Conservation (phyloP, 2,113 vertebrate species). For the Agapornis roseicollis region DNA sequence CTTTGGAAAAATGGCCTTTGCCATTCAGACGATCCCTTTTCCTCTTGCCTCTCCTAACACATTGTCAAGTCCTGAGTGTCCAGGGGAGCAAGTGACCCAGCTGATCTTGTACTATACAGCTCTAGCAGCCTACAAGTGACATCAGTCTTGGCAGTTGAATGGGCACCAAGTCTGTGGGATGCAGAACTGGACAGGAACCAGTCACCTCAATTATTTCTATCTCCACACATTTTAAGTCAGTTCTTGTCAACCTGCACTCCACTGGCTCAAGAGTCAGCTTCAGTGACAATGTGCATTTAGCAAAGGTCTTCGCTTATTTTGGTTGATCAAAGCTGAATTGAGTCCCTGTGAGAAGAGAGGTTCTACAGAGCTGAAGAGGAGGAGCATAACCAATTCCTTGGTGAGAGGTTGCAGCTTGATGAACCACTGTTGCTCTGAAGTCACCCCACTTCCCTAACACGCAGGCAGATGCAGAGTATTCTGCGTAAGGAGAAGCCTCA, state of each 20-base stretch:
- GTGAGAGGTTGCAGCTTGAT: not conserved
- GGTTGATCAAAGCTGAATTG: not conserved
- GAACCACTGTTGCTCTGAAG: not conserved
- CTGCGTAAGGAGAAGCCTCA: not conserved
- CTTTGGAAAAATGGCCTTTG: not conserved
- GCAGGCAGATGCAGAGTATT: accelerated
- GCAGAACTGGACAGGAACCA: not conserved
- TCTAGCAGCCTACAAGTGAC: not conserved
- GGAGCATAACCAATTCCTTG: not conserved
- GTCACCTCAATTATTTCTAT: not conserved
- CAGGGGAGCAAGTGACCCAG: not conserved
- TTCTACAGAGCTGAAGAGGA: not conserved
- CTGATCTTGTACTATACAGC: accelerated
- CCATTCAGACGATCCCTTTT: not conserved
- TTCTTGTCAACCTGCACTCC: not conserved
- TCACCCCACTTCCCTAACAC: not conserved
- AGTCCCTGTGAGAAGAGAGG: not conserved
- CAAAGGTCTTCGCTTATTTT: not conserved
- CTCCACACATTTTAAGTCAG: not conserved
- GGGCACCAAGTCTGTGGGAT: accelerated
- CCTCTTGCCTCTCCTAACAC: not conserved
- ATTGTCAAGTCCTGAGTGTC: not conserved
- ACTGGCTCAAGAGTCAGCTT: not conserved
- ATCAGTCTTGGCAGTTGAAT: not conserved
- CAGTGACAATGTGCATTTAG: not conserved